Percentiles rank a stretch among this genome's conserved stretches.
Evolutionary conservation across 2,113 vertebrate genomes (phyloP).

Genomic region (Varanus komodoensis): DNA sequence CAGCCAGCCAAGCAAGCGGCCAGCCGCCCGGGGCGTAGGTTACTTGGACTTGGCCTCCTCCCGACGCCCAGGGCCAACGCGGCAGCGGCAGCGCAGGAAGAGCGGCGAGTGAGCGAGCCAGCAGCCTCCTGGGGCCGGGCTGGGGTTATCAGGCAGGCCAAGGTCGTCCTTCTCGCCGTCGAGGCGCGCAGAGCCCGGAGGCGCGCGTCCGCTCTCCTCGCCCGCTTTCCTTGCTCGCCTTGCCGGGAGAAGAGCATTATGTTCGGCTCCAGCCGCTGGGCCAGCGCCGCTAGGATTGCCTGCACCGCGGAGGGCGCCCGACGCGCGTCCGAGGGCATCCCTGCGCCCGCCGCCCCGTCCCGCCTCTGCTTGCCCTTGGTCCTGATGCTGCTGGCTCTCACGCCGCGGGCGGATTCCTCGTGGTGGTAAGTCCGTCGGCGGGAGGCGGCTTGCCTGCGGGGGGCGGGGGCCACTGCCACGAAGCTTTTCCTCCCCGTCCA

Average conservation of each 20-base stretch:
- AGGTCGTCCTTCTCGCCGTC: neutral
- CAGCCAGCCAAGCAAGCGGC: constrained; percentile 4
- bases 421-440: constrained; percentile 88
- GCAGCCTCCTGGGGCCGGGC: neutral
- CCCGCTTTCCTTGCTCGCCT: neutral
- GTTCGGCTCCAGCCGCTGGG: constrained; percentile 78
- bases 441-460: accelerated
- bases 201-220: neutral
- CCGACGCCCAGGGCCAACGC: neutral
- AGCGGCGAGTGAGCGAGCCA: neutral
- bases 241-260: constrained; percentile 68
- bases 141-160: neutral
- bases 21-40: neutral
- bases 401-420: constrained; percentile 90
- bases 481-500: neutral
- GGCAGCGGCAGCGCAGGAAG: neutral
- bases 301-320: constrained; percentile 71
- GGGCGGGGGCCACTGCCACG: neutral
- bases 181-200: neutral
- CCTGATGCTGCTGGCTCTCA: constrained; percentile 88
- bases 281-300: constrained; percentile 73
- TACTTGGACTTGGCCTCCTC: neutral
- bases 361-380: constrained; percentile 84
- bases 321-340: constrained; percentile 73
- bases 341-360: constrained; percentile 65